Percentiles rank a stretch among this genome's conserved stretches.
Evolutionary conservation across 2,113 vertebrate genomes (phyloP).

Genomic region (Boulengerochromis microlepis): DNA sequence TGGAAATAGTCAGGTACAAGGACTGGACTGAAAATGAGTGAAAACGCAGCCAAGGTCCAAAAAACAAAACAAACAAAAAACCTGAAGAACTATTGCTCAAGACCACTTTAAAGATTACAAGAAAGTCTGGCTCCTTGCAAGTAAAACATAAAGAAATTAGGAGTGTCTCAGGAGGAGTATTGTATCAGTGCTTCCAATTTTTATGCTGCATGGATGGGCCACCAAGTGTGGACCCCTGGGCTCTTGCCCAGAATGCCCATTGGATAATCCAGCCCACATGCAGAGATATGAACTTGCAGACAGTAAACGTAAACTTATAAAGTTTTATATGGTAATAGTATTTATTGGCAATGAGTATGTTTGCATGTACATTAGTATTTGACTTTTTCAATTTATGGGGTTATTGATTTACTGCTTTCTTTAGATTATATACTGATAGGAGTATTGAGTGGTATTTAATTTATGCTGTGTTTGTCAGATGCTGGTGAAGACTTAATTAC

Average conservation of each 20-base stretch:
- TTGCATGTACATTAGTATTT: background rate
- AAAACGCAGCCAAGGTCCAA: background rate
- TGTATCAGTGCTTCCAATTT: background rate
- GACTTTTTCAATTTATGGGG: background rate
- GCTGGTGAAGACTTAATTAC: background rate
- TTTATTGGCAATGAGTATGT: background rate
- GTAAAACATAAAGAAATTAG: background rate
- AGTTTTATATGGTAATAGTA: background rate
- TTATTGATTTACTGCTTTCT: background rate
- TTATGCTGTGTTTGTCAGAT: background rate
- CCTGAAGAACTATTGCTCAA: background rate
- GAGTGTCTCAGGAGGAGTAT: background rate
- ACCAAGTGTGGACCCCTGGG: background rate
- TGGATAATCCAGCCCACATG: background rate
- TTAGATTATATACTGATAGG: background rate
- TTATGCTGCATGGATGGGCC: background rate
- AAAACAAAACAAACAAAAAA: background rate
- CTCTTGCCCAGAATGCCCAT: background rate
- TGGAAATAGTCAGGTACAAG: background rate
- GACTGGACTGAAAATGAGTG: background rate
- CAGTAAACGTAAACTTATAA: background rate
- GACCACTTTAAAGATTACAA: background rate
- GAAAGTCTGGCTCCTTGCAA: background rate
- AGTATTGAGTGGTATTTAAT: background rate
- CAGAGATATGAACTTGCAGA: background rate